These are phyloP conservation scores for Lophotis ruficrista DNA, from an alignment of 2,113 vertebrate species.

Conservation along the genomic window DNA sequence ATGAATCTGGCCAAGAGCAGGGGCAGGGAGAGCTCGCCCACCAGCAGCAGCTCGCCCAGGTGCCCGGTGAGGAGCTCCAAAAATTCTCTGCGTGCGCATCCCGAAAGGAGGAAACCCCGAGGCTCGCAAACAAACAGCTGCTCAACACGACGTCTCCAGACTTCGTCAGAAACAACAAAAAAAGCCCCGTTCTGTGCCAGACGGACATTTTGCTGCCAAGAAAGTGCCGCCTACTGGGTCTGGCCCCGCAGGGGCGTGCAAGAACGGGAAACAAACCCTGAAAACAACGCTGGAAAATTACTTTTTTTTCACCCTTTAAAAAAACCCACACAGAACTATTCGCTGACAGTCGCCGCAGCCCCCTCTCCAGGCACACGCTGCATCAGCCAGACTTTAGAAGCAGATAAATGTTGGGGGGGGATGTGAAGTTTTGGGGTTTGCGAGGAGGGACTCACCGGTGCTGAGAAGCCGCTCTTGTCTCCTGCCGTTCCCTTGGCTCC, in stretches of 20 bases:
- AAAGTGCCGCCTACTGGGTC: slow-evolving; percentile 55
- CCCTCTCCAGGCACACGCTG: background rate
- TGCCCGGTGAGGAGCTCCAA: accelerated
- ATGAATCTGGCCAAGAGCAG: background rate
- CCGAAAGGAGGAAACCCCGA: background rate
- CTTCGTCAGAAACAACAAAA: background rate
- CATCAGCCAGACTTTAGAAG: background rate
- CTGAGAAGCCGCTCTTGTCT: background rate
- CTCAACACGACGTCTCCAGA: background rate
- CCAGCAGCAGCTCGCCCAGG: background rate
- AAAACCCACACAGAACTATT: background rate
- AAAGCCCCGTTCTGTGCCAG: background rate
- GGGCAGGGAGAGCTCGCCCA: background rate
- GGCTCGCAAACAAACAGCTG: slow-evolving; percentile 4
- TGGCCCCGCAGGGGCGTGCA: background rate
- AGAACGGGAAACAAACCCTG: background rate
- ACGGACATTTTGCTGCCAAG: slow-evolving; percentile 2
- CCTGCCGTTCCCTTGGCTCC: background rate
- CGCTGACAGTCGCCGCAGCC: background rate
- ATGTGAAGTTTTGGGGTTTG: background rate
- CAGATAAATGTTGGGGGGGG: background rate
- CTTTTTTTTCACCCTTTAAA: background rate
- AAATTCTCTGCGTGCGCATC: background rate
- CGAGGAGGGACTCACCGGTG: slow-evolving; percentile 30
- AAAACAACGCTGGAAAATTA: background rate